These are phyloP conservation scores for Carollia perspicillata DNA, from an alignment of 2,113 vertebrate genomes.

Conservation along the genomic window DNA sequence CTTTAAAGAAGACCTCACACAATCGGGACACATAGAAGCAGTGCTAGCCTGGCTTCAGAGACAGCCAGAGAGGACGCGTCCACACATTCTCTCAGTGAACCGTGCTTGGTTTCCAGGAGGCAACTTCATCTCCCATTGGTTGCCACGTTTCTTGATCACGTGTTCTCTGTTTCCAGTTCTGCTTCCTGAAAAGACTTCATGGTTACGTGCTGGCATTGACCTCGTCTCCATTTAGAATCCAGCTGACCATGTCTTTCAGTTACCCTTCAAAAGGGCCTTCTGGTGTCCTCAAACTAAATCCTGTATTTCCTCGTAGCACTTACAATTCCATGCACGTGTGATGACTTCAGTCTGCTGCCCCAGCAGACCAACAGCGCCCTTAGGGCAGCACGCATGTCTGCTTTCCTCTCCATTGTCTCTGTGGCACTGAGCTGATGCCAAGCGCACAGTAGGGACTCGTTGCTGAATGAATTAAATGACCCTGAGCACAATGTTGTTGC, in stretches of 20 bases:
- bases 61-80: neutral
- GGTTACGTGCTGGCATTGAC: neutral
- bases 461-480: neutral
- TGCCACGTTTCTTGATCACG: neutral
- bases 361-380: neutral
- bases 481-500: neutral
- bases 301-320: neutral
- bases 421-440: neutral
- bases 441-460: neutral
- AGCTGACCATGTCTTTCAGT: neutral
- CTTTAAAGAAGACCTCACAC: conserved; percentile 23
- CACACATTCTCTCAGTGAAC: neutral
- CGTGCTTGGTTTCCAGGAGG: neutral
- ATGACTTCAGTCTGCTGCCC: neutral
- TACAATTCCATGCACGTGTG: neutral
- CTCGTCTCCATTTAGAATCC: neutral
- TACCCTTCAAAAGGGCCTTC: neutral
- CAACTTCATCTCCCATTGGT: neutral
- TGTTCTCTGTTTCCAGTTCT: neutral
- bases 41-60: neutral
- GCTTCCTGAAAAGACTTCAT: neutral
- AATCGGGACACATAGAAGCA: neutral
- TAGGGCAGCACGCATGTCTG: neutral
- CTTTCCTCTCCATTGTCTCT: neutral
- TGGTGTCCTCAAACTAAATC: neutral